A percentile compares a stretch with the other conserved stretches of the same genome.
phyloP scores from a whole-genome alignment of 2,888 invertebrate genomes.

The Cosmopolites sordidus region DNA sequence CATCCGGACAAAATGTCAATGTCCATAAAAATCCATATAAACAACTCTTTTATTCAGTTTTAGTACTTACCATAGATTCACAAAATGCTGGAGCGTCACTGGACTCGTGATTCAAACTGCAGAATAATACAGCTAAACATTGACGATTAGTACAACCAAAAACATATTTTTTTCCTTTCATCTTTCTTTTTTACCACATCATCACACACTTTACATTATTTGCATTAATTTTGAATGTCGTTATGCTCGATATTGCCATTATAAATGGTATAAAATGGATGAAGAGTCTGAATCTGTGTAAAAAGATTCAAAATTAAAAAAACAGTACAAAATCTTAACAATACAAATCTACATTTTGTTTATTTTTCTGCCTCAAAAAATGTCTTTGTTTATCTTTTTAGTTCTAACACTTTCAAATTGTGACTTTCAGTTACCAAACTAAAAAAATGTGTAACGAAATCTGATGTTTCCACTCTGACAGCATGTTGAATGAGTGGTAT shows the following conservation, averaged over 20 bases:
- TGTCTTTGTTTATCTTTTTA: conserved; percentile 33
- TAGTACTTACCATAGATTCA: conserved; percentile 76
- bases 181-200: not conserved
- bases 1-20: conserved; percentile 94
- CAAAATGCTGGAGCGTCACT: conserved; percentile 82
- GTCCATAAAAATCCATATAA: conserved; percentile 91
- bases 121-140: conserved; percentile 81
- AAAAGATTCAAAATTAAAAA: not conserved
- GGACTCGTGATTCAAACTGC: conserved; percentile 74
- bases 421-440: no score
- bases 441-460: no score
- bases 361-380: conserved; percentile 8
- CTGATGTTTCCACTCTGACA: conserved; percentile 72
- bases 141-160: conserved; percentile 81
- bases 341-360: conserved; percentile 28
- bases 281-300: conserved; percentile 47
- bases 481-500: conserved; percentile 74
- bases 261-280: conserved; percentile 70
- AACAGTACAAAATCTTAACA: not conserved
- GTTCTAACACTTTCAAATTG: conserved; percentile 48
- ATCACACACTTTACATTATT: conserved; percentile 29
- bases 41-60: conserved; percentile 73
- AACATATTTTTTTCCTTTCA: conserved; percentile 56
- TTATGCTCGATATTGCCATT: conserved; percentile 63
- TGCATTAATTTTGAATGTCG: conserved; percentile 58